A percentile compares a stretch with the other conserved stretches of the same genome.
Evolutionary conservation across 2,113 vertebrate species (phyloP).

Genomic region (Mus spicilegus): DNA sequence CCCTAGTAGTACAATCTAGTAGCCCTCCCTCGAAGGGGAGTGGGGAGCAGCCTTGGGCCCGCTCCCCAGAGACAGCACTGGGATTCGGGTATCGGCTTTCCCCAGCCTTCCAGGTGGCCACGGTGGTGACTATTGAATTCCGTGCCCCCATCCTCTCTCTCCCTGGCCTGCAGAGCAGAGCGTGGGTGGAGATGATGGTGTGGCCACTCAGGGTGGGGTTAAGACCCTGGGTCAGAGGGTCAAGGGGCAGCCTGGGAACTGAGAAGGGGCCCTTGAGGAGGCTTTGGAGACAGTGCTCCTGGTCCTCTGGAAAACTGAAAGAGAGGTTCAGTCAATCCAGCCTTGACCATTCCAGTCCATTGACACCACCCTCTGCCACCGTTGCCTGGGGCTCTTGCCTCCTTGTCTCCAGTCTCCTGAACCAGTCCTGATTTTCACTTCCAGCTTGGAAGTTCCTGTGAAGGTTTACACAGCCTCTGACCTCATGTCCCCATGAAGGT

Average conservation of each 20-base stretch:
- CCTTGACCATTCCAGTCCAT: neutral
- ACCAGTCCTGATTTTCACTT: neutral
- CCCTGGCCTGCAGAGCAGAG: constrained; percentile 8
- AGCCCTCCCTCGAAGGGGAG: constrained; percentile 7
- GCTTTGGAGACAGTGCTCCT: neutral
- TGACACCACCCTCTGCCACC: neutral
- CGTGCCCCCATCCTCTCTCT: constrained; percentile 51
- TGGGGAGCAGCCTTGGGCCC: constrained; percentile 50
- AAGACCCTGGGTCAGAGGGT: neutral
- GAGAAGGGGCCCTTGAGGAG: neutral
- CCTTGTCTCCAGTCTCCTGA: neutral
- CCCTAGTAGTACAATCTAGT: neutral
- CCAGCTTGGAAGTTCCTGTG: neutral
- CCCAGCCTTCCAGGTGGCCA: constrained; percentile 80
- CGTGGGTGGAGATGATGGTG: constrained; percentile 66
- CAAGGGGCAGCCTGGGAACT: neutral
- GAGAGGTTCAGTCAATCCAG: neutral
- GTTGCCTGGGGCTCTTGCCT: neutral
- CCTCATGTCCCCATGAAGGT: neutral
- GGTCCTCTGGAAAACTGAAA: neutral
- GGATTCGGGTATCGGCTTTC: constrained; percentile 81
- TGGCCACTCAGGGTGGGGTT: neutral
- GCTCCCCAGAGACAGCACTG: constrained; percentile 70
- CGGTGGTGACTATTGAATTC: constrained; percentile 79
- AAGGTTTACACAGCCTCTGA: neutral